Base-by-base conservation (phyloP, 2,888 invertebrate genomes). In the Galerucella nymphaeae region DNA sequence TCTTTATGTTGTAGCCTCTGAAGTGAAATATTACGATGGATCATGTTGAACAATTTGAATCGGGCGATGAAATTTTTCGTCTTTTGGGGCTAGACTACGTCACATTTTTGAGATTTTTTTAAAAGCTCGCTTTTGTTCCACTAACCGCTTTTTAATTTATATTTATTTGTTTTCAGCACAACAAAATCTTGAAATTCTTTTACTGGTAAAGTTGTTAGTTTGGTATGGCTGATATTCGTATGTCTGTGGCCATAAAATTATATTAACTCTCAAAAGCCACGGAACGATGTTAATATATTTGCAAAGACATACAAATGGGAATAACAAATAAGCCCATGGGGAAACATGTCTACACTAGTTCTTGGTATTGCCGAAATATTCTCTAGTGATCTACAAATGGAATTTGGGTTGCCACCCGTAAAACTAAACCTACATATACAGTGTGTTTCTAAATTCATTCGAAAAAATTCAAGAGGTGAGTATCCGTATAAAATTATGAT, bases 111-210 rank as follows among this genome's bases (percentile, higher is more conserved):
- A 72, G 45, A 72, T 72, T 72, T 62, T 67, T 72, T 65, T 13
- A 64, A 71, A 67, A 63, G 20, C 48, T 42, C 45, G 64, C 67
- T 67, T 63, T 66, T 67, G 72, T 63, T 45, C 38, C 20, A 30
- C 67, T n/a, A 48, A 45, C 72, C 72, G 67, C 67, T 67, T 63
- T 66, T 72, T 64, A 66, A 72, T 72, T 72, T 72, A 72, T 67
- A 57, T 63, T 64, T 42, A 63, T 72, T 63, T 64, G 67, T 64
- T 50, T 62, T 57, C 38, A 30, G n/a, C 18, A 70, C 42, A 64
- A 65, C 70, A 65, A 66, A 70, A 70, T 66, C 69, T 70, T 55
- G 55, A 62, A 53, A 73, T 69, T 69, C 70, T 48, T 73, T 61
- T 48, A 68, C 59, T 23, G 58, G 58, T 59, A 48, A n/a, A 55